Evolutionary conservation across 2,113 vertebrate species (phyloP).

Genomic region (Cinclus mexicanus): DNA sequence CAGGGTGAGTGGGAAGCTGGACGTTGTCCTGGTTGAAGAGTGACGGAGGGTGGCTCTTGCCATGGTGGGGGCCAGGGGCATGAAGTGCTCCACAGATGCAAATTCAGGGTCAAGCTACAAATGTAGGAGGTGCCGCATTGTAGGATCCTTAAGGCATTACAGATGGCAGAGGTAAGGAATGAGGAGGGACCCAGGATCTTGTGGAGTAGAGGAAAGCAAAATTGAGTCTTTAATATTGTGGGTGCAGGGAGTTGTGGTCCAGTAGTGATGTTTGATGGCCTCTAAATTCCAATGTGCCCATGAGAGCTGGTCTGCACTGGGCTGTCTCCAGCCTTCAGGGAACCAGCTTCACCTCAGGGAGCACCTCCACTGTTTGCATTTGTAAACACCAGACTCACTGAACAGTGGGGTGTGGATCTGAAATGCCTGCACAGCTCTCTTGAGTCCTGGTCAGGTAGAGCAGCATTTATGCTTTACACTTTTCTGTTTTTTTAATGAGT

Average conservation of each 20-base stretch:
- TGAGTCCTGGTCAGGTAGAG: neutral
- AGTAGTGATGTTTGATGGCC: neutral
- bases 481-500: neutral
- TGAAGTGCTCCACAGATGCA: neutral
- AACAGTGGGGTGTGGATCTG: neutral
- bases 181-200: neutral
- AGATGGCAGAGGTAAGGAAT: neutral
- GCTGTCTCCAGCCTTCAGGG: neutral
- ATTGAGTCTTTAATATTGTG: neutral
- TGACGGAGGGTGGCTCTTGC: neutral
- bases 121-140: neutral
- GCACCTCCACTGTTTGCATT: neutral
- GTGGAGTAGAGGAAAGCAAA: neutral
- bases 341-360: neutral
- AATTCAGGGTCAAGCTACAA: neutral
- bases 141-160: neutral
- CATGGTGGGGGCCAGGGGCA: accelerated
- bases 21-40: neutral
- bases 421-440: neutral
- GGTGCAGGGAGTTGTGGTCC: neutral
- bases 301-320: neutral
- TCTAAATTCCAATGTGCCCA: neutral
- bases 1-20: neutral
- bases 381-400: neutral
- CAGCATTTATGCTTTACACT: neutral